Conservation (phyloP, 1,140 invertebrate genomes). For the Trichomalopsis sarcophagae region DNA sequence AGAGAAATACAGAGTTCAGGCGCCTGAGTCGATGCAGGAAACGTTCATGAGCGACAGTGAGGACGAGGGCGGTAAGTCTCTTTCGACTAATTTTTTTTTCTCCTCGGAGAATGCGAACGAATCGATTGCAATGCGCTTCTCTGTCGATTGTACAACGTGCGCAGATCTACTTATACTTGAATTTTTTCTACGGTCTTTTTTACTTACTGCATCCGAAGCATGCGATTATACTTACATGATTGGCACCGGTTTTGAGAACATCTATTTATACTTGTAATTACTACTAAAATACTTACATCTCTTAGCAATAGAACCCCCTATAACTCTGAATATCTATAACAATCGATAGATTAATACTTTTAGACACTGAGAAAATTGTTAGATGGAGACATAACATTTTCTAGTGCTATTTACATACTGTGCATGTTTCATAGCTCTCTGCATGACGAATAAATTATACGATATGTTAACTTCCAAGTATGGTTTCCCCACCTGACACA, state of each 20-base stretch:
- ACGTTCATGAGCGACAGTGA: conserved; percentile 99
- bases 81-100: neutral
- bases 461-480: conserved; percentile 6
- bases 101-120: neutral
- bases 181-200: neutral
- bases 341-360: conserved; percentile 2
- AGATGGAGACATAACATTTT: neutral
- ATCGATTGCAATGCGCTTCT: conserved; percentile 25
- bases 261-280: neutral
- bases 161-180: neutral
- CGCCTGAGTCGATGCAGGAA: conserved; percentile 99
- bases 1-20: conserved; percentile 97
- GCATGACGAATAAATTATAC: conserved; percentile 18
- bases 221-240: conserved; percentile 16
- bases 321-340: neutral
- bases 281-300: neutral
- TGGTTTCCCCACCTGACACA: neutral
- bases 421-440: conserved; percentile 1
- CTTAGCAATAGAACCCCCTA: neutral
- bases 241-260: conserved; percentile 12
- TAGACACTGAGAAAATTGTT: neutral
- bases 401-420: neutral
- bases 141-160: neutral
- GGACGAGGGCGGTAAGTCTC: conserved; percentile 93
- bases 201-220: conserved; percentile 19